Percentiles rank a stretch among this genome's conserved stretches.
Evolutionary conservation across 1,140 invertebrate genomes (phyloP).

Genomic region (Drosophila triauraria): DNA sequence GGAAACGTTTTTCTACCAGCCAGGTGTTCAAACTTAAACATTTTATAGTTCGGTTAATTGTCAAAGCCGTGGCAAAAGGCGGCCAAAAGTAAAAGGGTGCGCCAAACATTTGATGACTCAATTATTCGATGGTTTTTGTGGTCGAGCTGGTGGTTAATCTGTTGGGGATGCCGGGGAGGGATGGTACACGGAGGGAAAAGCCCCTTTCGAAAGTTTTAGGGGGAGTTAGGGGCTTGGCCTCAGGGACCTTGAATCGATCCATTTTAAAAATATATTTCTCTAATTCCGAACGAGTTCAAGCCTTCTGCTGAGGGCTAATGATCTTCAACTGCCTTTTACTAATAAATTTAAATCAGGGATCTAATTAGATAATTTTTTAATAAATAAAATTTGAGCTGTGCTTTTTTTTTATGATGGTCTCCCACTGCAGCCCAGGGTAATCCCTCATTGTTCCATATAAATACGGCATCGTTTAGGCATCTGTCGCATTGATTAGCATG

Average conservation of each 20-base stretch:
- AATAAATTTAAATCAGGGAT: too few species aligned
- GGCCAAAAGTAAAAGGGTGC: conserved; percentile 52
- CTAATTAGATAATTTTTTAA: too few species aligned
- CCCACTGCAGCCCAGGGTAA: conserved; percentile 1
- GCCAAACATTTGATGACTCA: conserved; percentile 80
- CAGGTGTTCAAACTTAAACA: conserved; percentile 83
- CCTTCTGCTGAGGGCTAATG: too few species aligned
- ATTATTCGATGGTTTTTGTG: conserved; percentile 78
- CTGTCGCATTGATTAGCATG: conserved; percentile 58
- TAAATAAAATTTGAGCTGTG: too few species aligned
- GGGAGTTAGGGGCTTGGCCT: too few species aligned
- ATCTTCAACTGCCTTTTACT: too few species aligned
- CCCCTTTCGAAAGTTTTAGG: not conserved
- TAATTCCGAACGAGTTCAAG: not conserved
- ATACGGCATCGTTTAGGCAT: conserved; percentile 16
- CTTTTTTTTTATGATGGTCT: too few species aligned
- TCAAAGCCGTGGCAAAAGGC: conserved; percentile 60
- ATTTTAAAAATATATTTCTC: not conserved
- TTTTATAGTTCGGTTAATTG: conserved; percentile 83
- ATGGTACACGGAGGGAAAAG: conserved; percentile 5
- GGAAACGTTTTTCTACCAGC: conserved; percentile 43
- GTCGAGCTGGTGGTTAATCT: conserved; percentile 41
- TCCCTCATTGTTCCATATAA: not conserved
- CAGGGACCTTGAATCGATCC: not conserved
- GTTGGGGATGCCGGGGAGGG: not conserved